Evolutionary conservation across 2,888 invertebrate genomes (phyloP), one percentile per base, ranked within the genome.

Genomic region (Ecliptopera silaceata): DNA sequence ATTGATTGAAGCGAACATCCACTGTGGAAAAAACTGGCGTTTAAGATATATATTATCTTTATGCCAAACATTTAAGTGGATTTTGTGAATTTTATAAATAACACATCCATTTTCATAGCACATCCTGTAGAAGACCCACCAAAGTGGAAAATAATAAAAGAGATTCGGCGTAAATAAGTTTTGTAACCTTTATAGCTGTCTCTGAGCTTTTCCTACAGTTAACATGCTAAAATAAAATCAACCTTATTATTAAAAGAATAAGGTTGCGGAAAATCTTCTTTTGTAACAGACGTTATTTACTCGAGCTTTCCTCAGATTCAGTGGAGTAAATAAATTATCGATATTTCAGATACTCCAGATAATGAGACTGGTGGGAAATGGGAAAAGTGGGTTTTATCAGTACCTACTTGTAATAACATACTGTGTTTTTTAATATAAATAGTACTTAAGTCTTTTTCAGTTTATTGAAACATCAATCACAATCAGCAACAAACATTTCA

Each of bases 141-240:
- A 64, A 66, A 62, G 61, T 68, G 71, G 68, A 71, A 75, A 71
- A 73, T 72, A 75, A 73, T 75, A 71, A 75, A 75, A 74, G 70
- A 71, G 70, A 71, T 71, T 73, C 63, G 48, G 59, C 50, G 68
- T 69, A 76, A 74, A 77, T 74, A 75, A 71, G 65, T 76, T 70
- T 65, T 54, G 64, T 60, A 71, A 70, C 65, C 66, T 68, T 66
- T 61, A 66, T 53, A 56, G 56, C 62, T 64, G 61, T 61, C 60
- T 64, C 48, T 43, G 51, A 59, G 49, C 51, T 58, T 54, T 66
- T 52, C 39, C 39, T 20, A 50, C 57, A 45, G 47, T 51, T 49
- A 46, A 43, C 6, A 31, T 43, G 48, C 49, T 26, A n/a, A 3
- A 5, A 31, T 3, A 43, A 41, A 29, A 47, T 39, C 46, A 46